Evolutionary conservation across 2,888 invertebrate genomes (phyloP).

Genomic region (Sarcophaga caerulescens): DNA sequence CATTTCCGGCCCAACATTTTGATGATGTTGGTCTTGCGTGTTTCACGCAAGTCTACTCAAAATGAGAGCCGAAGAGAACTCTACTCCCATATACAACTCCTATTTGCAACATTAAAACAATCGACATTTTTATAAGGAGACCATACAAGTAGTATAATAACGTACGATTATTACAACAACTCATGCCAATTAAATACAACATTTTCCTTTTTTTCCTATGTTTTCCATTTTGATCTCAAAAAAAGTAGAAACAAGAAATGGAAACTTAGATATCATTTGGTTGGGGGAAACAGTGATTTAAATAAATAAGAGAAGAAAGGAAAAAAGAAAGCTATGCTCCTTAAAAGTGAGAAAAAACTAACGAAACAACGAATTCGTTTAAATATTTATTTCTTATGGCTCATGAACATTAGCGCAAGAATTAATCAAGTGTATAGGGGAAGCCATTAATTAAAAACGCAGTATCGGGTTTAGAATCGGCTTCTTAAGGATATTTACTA

Average conservation of each 20-base stretch:
- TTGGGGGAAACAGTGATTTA: slow-evolving; percentile 54
- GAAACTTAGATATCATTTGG: slow-evolving; percentile 15
- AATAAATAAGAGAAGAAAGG: background rate
- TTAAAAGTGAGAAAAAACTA: slow-evolving; percentile 35
- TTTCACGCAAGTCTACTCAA: slow-evolving; percentile 65
- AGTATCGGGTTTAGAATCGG: too few relatives aligned
- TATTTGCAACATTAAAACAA: slow-evolving; percentile 19
- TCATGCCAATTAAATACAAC: background rate
- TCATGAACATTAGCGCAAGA: background rate
- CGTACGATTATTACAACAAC: slow-evolving; percentile 10
- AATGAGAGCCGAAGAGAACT: slow-evolving; percentile 29
- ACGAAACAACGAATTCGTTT: slow-evolving; percentile 5
- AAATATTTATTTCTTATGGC: background rate
- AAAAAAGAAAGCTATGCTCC: slow-evolving; percentile 25
- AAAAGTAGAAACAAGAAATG: background rate
- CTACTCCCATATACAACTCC: background rate
- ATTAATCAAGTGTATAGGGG: slow-evolving; percentile 51
- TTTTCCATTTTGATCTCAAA: slow-evolving; percentile 7
- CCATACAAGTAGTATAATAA: slow-evolving; percentile 7
- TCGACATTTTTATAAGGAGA: slow-evolving; percentile 37
- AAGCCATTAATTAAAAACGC: too few relatives aligned
- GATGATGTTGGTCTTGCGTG: slow-evolving; percentile 66
- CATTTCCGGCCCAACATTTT: slow-evolving; percentile 63
- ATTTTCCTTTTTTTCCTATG: background rate
- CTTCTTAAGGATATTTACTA: too few relatives aligned